phyloP scores from a whole-genome alignment of 2,797 vertebrate genomes.

The Darevskia nairensis region DNA sequence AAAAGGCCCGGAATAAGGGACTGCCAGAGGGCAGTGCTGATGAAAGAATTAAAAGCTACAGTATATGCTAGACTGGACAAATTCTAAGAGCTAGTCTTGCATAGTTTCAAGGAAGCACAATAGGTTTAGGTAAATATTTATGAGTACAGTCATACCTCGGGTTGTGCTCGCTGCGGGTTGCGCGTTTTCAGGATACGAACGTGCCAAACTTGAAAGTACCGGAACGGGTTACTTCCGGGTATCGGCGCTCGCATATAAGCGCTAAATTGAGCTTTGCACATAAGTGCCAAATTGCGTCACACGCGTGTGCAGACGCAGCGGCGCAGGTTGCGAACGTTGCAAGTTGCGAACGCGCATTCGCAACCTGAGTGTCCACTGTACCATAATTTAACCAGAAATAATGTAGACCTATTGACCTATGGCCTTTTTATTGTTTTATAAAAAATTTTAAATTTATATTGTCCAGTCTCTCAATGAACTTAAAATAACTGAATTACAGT shows the following conservation, averaged over 20 bases:
- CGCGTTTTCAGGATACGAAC: no score
- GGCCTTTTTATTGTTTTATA: background rate
- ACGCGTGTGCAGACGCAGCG: no score
- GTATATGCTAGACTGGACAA: background rate
- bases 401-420: background rate
- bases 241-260: no score
- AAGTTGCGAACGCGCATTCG: no score
- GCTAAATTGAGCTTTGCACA: no score
- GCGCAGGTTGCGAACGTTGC: no score
- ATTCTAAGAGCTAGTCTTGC: background rate
- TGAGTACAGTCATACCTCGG: no score
- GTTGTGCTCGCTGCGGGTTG: no score
- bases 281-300: no score
- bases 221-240: no score
- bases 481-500: background rate
- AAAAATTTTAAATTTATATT: background rate
- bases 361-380: no score
- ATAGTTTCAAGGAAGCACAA: background rate
- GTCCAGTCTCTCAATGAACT: background rate
- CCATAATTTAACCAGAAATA: background rate
- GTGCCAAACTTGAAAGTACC: no score
- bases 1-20: background rate
- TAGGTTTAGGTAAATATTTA: background rate
- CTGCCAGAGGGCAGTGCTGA: slow-evolving; percentile 22
- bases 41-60: slow-evolving; percentile 10